phyloP scores from a whole-genome alignment of 2,888 invertebrate genomes.

The Tipula unca region DNA sequence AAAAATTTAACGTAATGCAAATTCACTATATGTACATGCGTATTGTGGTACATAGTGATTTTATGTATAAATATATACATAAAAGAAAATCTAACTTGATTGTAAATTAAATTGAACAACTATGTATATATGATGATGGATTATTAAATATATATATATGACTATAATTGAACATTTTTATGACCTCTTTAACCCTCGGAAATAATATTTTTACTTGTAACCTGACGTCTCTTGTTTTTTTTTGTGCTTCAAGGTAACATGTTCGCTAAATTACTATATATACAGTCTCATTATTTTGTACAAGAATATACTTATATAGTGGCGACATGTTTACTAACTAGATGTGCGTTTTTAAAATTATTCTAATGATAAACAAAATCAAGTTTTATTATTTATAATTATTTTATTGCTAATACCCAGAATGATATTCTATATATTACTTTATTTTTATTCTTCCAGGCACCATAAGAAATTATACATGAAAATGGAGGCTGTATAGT shows the following conservation, averaged over 20 bases:
- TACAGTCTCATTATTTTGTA: not conserved
- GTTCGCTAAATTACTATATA: not conserved
- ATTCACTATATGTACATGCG: not conserved
- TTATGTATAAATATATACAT: not conserved
- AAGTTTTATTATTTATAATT: not conserved
- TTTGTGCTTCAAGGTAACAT: not conserved
- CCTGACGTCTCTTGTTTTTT: not conserved
- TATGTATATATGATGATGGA: not conserved
- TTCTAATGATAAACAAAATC: not conserved
- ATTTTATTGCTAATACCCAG: not conserved
- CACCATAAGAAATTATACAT: no score
- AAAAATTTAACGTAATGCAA: not conserved
- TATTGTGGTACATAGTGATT: not conserved
- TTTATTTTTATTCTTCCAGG: not conserved
- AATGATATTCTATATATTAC: not conserved
- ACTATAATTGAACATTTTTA: not conserved
- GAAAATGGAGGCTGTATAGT: no score
- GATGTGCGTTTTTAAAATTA: not conserved
- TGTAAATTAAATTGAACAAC: not conserved
- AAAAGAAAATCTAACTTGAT: not conserved
- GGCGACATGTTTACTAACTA: not conserved
- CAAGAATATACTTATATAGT: not conserved
- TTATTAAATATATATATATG: not conserved
- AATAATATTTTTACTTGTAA: not conserved
- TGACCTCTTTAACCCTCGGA: not conserved